Evolutionary conservation across 37 sponge, comb jelly and placozoan genomes (phyloP), one percentile per base, ranked within the genome.

Genomic region (Axinella damicornis): DNA sequence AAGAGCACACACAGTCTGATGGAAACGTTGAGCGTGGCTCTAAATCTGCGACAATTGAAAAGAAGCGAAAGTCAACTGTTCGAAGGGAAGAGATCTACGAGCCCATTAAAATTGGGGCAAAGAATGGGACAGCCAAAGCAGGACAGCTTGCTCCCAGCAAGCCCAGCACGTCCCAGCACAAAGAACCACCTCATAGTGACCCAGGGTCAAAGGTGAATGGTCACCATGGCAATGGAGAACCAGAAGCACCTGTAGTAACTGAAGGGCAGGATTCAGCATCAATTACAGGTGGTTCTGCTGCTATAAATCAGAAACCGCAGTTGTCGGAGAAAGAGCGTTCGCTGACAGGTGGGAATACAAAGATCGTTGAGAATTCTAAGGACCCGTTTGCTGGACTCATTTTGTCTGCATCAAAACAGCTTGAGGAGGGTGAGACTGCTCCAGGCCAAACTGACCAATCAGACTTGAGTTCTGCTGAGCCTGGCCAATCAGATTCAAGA

Each of bases 351-450:
- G 46, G 46, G 46, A 46, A 12, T n/a, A 63, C 65, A 33, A 63
- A 65, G 28, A 41, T 81, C 2, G 21, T 83, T 19, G 39, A 56
- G 12, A 19, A 16, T 15, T 20, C 32, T 30, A 57, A 35, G 2
- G 22, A 80, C 38, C 88, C 88, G 0, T 89, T 89, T 52, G 80
- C 90, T 54, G 90, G 90, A 53, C 80, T 89, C 19, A 74, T 89
- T 0, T 25, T 86, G n/a, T 46, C 87, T 22, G 78, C 74, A 19
- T 83, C 83, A 5, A 25, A 32, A 53, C 69, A 69, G 53, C 55
- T 55, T 33, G 58, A 66, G 69, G 70, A 38, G 28, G 53, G 31
- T 2, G 35, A 60, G 63, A 33, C 38, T 57, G 36, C 60, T n/a
- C 15, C 57, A 15, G n/a, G n/a, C n/a, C n/a, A n/a, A n/a, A n/a